Conservation (phyloP, 2,888 invertebrate species). For the Anticlea derivata region DNA sequence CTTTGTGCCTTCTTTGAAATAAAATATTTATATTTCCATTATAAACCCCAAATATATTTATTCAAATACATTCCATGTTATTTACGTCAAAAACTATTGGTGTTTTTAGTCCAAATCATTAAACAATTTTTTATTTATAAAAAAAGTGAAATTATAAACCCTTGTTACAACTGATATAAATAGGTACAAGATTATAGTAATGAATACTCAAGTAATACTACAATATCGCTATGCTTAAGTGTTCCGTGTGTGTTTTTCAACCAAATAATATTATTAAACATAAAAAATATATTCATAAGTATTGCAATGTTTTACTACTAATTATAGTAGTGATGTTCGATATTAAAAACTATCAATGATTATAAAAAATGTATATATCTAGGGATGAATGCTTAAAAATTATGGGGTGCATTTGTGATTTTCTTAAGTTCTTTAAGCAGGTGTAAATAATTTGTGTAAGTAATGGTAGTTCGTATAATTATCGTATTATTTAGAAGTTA, state of each 20-base stretch:
- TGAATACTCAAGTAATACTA: conserved; percentile 7
- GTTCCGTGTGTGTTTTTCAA: conserved; percentile 31
- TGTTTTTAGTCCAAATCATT: conserved; percentile 8
- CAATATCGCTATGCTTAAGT: conserved; percentile 27
- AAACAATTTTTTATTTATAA: too few species aligned
- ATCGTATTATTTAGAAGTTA: conserved; percentile 62
- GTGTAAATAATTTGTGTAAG: conserved; percentile 79
- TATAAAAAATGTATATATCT: conserved; percentile 56
- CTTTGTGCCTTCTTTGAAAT: conserved; percentile 65
- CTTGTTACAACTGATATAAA: too few species aligned
- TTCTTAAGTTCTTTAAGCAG: conserved; percentile 60
- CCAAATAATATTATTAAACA: conserved; percentile 30
- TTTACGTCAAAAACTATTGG: conserved; percentile 6
- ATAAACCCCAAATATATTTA: conserved; percentile 31
- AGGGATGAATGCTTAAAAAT: conserved; percentile 64
- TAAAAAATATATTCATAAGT: conserved; percentile 28
- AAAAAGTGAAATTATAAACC: neutral
- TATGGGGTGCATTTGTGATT: conserved; percentile 67
- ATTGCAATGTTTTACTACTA: conserved; percentile 32
- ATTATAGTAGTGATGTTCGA: conserved; percentile 27
- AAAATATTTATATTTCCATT: conserved; percentile 37
- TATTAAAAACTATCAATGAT: conserved; percentile 50
- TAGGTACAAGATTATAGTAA: conserved; percentile 3
- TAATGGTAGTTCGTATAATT: conserved; percentile 64
- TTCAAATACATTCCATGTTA: conserved; percentile 43